These are phyloP conservation scores for Dinomys branickii DNA, from an alignment of 2,113 vertebrate genomes.

Conservation along the genomic window DNA sequence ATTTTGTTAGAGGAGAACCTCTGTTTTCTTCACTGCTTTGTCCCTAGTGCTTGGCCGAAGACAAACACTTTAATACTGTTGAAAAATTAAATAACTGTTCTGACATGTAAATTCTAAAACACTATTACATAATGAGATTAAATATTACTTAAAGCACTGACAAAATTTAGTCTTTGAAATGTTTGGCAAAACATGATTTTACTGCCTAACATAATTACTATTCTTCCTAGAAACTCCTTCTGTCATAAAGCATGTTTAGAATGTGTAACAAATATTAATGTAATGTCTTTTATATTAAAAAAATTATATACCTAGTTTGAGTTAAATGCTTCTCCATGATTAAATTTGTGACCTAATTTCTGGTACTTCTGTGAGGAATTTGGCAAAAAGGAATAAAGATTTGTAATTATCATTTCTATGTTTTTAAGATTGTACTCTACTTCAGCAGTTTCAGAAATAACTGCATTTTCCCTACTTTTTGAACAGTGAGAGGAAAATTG, in stretches of 20 bases:
- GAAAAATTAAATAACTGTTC: neutral
- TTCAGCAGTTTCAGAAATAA: conserved; percentile 2
- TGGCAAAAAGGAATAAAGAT: neutral
- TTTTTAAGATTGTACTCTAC: neutral
- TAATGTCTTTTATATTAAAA: neutral
- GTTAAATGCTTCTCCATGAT: conserved; percentile 2
- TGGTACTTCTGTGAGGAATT: neutral
- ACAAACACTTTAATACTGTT: neutral
- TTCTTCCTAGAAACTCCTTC: conserved; percentile 32
- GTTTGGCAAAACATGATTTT: conserved; percentile 15
- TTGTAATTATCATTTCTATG: conserved; percentile 46
- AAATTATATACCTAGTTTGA: neutral
- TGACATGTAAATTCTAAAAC: conserved; percentile 14
- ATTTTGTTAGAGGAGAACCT: neutral
- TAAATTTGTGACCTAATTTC: conserved; percentile 19
- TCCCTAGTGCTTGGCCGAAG: neutral
- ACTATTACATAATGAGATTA: neutral
- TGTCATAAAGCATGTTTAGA: neutral
- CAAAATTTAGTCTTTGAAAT: neutral
- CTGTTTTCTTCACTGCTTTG: neutral
- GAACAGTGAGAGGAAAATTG: neutral
- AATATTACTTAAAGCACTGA: neutral
- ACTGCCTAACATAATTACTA: conserved; percentile 1
- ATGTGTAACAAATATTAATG: neutral
- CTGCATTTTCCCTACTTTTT: neutral